These are phyloP conservation scores for Drosophila merina DNA, from an alignment of 2,888 invertebrate species.

Conservation along the genomic window DNA sequence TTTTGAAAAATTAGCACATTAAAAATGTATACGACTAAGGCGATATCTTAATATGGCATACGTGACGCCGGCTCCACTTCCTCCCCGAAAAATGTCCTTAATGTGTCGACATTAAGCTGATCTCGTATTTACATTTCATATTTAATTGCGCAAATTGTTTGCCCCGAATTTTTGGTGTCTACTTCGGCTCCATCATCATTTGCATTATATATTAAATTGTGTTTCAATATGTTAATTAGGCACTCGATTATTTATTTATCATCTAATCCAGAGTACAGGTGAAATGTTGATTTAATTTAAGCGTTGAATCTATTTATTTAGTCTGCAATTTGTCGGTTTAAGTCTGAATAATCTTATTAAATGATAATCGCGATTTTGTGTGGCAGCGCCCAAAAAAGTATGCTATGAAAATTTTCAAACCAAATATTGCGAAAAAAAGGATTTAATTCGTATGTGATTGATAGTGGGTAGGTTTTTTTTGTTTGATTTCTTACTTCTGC, in stretches of 20 bases:
- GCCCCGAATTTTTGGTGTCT: conserved; percentile 44
- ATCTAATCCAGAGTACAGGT: conserved; percentile 8
- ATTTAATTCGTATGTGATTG: too few species aligned
- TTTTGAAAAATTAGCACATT: conserved; percentile 69
- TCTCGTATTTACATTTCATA: conserved; percentile 30
- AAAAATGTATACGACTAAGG: conserved; percentile 50
- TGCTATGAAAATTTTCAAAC: conserved; percentile 7
- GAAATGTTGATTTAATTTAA: conserved; percentile 19
- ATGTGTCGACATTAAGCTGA: conserved; percentile 46
- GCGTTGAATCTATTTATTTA: conserved; percentile 30
- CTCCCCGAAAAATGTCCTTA: conserved; percentile 20
- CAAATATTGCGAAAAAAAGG: too few species aligned
- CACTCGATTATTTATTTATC: conserved; percentile 35
- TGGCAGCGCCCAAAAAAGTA: conserved; percentile 12
- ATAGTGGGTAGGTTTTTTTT: too few species aligned
- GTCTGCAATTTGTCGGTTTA: conserved; percentile 19
- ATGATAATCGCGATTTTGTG: conserved; percentile 22
- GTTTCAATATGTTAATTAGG: conserved; percentile 32
- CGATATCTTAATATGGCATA: conserved; percentile 41
- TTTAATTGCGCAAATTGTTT: conserved; percentile 44
- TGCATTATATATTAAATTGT: neutral
- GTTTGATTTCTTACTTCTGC: neutral
- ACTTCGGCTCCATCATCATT: neutral
- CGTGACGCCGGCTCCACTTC: conserved; percentile 15
- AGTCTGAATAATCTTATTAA: conserved; percentile 27